Evolutionary conservation across 1,140 invertebrate genomes (phyloP).

Genomic region (Pseudachorutes palmiensis): DNA sequence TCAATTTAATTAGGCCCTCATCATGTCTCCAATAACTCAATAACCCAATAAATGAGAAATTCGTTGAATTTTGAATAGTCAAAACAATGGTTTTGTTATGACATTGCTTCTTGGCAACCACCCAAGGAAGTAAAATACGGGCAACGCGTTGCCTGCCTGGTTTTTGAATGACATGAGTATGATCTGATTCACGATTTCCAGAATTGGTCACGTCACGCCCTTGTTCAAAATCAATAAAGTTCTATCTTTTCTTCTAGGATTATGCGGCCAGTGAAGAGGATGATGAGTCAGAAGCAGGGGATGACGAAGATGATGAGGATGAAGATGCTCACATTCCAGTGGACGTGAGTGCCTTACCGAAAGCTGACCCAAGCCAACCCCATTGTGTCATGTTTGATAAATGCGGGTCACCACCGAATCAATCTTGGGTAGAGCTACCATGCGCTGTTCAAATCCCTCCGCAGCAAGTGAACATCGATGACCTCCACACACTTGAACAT

Average conservation of each 20-base stretch:
- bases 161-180: too few species aligned
- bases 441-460: slow-evolving; percentile 44
- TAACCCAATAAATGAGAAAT: too few species aligned
- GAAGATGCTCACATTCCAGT: not conserved
- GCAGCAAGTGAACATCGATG: slow-evolving; percentile 39
- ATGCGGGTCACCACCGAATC: slow-evolving; percentile 38
- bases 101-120: too few species aligned
- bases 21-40: too few species aligned
- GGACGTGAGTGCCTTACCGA: not conserved
- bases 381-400: slow-evolving; percentile 41
- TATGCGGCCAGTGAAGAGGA: slow-evolving; percentile 7
- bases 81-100: too few species aligned
- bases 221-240: too few species aligned
- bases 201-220: too few species aligned
- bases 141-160: too few species aligned
- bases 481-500: slow-evolving; percentile 38
- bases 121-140: too few species aligned
- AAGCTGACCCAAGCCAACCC: not conserved
- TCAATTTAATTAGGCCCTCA: too few species aligned
- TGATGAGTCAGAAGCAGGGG: not conserved
- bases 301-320: slow-evolving; percentile 1
- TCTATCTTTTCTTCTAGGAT: not conserved
- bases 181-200: too few species aligned
- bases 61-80: too few species aligned
- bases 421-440: slow-evolving; percentile 38